These are phyloP conservation scores for Drosophila sp. DNA, from an alignment of 1,140 invertebrate species.

Conservation along the genomic window DNA sequence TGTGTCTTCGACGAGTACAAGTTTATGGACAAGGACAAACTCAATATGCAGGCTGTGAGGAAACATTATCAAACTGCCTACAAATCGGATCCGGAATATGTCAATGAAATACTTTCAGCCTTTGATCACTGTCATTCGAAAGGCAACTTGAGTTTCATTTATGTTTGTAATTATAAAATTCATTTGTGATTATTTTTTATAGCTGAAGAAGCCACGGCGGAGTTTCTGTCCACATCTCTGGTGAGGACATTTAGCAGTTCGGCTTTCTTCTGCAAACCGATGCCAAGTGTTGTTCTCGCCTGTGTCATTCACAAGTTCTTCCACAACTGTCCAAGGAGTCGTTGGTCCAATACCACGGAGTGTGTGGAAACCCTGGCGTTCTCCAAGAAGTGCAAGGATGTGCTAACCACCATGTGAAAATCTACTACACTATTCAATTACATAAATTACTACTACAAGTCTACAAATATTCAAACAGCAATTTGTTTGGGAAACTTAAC, in stretches of 20 bases:
- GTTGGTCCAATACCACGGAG: constrained; percentile 69
- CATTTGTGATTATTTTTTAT: neutral
- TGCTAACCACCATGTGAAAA: constrained; percentile 66
- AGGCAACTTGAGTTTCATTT: constrained; percentile 25
- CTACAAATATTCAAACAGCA: too few species aligned
- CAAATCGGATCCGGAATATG: constrained; percentile 66
- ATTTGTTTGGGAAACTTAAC: too few species aligned
- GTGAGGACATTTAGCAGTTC: constrained; percentile 33
- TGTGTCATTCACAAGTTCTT: constrained; percentile 70
- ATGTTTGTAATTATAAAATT: too few species aligned
- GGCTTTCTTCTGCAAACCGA: constrained; percentile 52
- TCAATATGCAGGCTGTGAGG: constrained; percentile 64
- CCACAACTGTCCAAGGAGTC: constrained; percentile 63
- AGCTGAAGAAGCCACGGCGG: constrained; percentile 54
- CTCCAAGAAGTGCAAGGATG: constrained; percentile 67
- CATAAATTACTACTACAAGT: neutral
- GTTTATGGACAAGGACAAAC: constrained; percentile 42
- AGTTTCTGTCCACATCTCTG: constrained; percentile 52
- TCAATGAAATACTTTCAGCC: constrained; percentile 65
- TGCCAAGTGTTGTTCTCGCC: constrained; percentile 59
- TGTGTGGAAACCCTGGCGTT: constrained; percentile 60
- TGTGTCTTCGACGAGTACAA: constrained; percentile 69
- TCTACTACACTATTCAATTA: neutral
- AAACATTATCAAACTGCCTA: constrained; percentile 42
- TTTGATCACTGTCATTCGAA: constrained; percentile 61